Evolutionary conservation across 2,888 invertebrate species (phyloP).

Genomic region (Stenichneumon culpator): DNA sequence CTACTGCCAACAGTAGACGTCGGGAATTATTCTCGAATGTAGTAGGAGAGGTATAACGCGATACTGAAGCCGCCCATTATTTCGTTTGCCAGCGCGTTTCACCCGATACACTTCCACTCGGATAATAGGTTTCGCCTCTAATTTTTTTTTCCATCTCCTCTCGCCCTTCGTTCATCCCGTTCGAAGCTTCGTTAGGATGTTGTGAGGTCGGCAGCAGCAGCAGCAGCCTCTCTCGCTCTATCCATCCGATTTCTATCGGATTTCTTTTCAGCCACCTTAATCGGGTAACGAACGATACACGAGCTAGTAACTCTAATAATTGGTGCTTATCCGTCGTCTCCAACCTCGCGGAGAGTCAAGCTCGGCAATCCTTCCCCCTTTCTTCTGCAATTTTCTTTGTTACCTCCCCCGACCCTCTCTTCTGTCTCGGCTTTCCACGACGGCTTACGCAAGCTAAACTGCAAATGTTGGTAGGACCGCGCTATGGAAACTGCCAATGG

Average conservation of each 20-base stretch:
- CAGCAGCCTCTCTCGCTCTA: conserved; percentile 42
- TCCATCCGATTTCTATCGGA: conserved; percentile 79
- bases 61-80: conserved; percentile 70
- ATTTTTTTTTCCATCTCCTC: conserved; percentile 10
- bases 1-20: conserved; percentile 42
- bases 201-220: not conserved
- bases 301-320: conserved; percentile 81
- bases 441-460: not conserved
- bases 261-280: conserved; percentile 80
- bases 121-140: conserved; percentile 76
- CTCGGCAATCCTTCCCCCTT: not conserved
- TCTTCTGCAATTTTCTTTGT: conserved; percentile 15
- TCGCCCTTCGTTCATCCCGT: conserved; percentile 47
- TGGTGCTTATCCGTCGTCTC: conserved; percentile 78
- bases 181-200: conserved; percentile 18
- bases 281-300: conserved; percentile 81
- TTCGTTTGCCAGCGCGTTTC: conserved; percentile 73
- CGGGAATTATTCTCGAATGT: conserved; percentile 61
- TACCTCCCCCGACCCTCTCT: not conserved
- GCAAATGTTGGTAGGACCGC: not conserved
- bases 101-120: conserved; percentile 65
- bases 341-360: conserved; percentile 33
- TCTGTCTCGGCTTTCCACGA: conserved; percentile 12
- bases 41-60: conserved; percentile 18
- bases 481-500: not conserved